Evolutionary conservation across 1,140 invertebrate genomes (phyloP).

Genomic region (Drosophila kanapiae): DNA sequence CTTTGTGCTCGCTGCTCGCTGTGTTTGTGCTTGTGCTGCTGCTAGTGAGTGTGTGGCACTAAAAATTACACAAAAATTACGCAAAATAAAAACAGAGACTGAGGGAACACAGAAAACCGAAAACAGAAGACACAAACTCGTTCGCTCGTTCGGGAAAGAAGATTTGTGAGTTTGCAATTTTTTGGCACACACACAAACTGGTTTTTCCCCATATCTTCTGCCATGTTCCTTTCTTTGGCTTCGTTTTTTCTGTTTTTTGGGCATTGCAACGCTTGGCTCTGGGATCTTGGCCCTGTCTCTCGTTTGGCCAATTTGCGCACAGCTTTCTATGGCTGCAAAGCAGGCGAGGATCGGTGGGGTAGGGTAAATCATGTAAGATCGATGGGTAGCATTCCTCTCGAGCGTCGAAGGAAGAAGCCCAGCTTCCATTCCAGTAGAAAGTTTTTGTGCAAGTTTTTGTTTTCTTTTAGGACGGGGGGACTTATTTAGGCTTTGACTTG

Average conservation of each 20-base stretch:
- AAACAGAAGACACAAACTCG: constrained; percentile 27
- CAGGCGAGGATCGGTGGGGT: constrained; percentile 14
- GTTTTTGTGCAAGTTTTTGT: constrained; percentile 8
- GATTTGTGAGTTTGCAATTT: constrained; percentile 78
- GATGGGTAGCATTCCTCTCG: constrained; percentile 32
- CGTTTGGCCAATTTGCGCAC: constrained; percentile 52
- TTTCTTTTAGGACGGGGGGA: neutral
- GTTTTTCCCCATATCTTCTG: constrained; percentile 15
- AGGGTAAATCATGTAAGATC: constrained; percentile 63
- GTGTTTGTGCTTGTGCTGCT: neutral
- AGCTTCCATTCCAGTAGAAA: constrained; percentile 4
- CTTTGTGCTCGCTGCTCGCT: neutral
- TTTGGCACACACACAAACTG: constrained; percentile 75
- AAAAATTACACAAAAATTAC: constrained; percentile 78
- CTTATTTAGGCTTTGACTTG: neutral
- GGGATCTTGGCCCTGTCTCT: neutral
- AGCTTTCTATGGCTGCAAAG: constrained; percentile 71
- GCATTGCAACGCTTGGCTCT: constrained; percentile 8
- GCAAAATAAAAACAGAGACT: constrained; percentile 44
- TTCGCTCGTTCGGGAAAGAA: constrained; percentile 35
- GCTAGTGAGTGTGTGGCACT: constrained; percentile 41
- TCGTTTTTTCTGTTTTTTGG: constrained; percentile 14
- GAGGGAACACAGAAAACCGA: constrained; percentile 1
- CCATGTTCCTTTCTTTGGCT: neutral
- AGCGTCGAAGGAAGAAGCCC: neutral